Base-by-base conservation (phyloP, 2,113 vertebrate genomes). In the Zosterops borbonicus region DNA sequence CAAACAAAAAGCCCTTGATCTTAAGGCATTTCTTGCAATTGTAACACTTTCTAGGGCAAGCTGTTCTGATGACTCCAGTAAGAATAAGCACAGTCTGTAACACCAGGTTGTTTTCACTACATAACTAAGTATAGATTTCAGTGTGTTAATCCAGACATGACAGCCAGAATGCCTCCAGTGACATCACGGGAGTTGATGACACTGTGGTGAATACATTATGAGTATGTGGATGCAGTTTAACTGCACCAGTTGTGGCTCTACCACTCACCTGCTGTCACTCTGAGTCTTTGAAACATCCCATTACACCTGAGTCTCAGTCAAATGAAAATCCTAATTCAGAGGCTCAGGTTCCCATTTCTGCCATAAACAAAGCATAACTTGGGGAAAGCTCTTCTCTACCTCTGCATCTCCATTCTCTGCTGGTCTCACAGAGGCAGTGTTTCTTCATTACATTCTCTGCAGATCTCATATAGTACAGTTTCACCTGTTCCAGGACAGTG, bases 361-460 rank as follows among this genome's bases (percentile, higher is more conserved):
- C 55, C 33, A 44, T 31, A 92, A 84, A 55, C 37, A 90, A 74
- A 79, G 33, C 4, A 23, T 17, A 85, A 80, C 14, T 14, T 62
- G 46, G 11, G 18, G 25, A 77, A 94, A 83, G 5, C 49, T 37
- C 21, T 77, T 44, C 46, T 85, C n/a, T 49, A 41, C 15, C 25
- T 49, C 23, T 67, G 70, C 0, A 0, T 29, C 47, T 69, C 76
- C 19, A 4, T 59, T n/a, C 27, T 78, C 65, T 0, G 0, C 70
- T 22, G 6, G 37, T 76, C 25, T 82, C 67, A 62, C 6, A 19
- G 37, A 44, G 15, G 14, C 10, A 58, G 9, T 12, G 31, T 19
- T 80, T 82, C 58, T 85, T 77, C 28, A 11, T 46, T 44, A 31
- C 1, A 5, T 63, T 53, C 68, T 74, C 42, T 33, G 39, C 12